Conservation (phyloP, 2,113 vertebrate genomes). For the Rostratula benghalensis region DNA sequence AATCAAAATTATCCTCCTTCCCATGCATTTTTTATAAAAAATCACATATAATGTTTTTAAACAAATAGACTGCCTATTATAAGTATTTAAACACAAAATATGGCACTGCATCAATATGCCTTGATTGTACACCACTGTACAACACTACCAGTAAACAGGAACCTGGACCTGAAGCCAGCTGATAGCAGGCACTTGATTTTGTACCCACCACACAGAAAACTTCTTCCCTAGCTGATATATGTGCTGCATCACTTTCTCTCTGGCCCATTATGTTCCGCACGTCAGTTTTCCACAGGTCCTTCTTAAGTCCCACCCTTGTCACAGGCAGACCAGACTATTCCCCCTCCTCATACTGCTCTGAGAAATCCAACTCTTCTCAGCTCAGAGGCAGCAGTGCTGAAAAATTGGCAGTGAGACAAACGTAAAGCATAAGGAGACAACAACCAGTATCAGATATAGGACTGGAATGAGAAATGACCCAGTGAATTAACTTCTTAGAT, state of each 20-base stretch:
- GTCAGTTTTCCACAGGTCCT: neutral
- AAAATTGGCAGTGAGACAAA: neutral
- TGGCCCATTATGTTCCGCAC: fast-evolving
- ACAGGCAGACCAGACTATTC: neutral
- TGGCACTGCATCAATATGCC: neutral
- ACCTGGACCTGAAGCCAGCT: neutral
- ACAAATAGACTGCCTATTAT: neutral
- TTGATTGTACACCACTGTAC: neutral
- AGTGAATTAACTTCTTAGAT: neutral
- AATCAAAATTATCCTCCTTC: neutral
- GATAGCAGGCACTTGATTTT: neutral
- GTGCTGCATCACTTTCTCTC: neutral
- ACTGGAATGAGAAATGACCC: neutral
- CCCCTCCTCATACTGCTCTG: neutral
- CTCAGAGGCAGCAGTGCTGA: neutral
- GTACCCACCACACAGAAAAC: neutral
- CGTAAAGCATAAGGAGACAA: neutral
- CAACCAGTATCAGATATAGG: neutral
- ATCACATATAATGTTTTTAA: neutral
- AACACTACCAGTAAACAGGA: neutral
- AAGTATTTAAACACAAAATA: neutral
- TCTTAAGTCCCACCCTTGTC: neutral
- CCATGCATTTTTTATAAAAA: neutral
- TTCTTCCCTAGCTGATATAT: neutral
- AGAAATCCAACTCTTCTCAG: neutral